Evolutionary conservation across 1,140 invertebrate species (phyloP), one percentile per base, ranked within the genome.

Genomic region (Apis florea): DNA sequence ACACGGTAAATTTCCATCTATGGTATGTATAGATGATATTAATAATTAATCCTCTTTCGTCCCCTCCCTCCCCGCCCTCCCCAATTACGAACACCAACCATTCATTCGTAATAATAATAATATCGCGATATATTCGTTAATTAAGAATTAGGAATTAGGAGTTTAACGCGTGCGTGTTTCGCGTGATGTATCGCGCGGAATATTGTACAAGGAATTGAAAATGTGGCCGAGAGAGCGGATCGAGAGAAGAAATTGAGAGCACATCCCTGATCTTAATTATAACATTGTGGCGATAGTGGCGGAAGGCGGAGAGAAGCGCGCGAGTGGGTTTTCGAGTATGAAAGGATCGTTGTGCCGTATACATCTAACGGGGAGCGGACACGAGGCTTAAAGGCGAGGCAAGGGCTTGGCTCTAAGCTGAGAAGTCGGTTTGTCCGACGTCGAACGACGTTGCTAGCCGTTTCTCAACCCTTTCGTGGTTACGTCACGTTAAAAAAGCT

Each of bases 401-500:
- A 78, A 83, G 77, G 88, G 89, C 84, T 88, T 75, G 84, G 83
- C 81, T 84, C 81, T 79, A 61, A 40, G 73, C 68, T 64, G 61
- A 87, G 85, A 88, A 88, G 85, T 84, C 85, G 78, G 70, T 84
- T 40, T 82, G 82, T 69, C 69, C 85, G n/a, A n/a, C n/a, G 77
- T 83, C 85, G 81, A 83, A 83, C 82, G 68, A 67, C 82, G 85
- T 74, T 80, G 81, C 74, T 82, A 80, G 78, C 75, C 82, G 88
- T 89, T 91, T 92, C 91, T 89, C 92, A 93, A 93, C 92, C 93
- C 93, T 93, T 93, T 89, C 88, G 89, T 88, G 89, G 90, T 94
- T 94, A 93, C 92, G 92, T 94, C 91, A 93, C 89, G 89, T 90
- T 90, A 89, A 92, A 92, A 93, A 93, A 93, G 89, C 90, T 92